Evolutionary conservation across 2,113 vertebrate genomes (phyloP), one percentile per base, ranked within the genome.

Genomic region (Prietella phreatophila): DNA sequence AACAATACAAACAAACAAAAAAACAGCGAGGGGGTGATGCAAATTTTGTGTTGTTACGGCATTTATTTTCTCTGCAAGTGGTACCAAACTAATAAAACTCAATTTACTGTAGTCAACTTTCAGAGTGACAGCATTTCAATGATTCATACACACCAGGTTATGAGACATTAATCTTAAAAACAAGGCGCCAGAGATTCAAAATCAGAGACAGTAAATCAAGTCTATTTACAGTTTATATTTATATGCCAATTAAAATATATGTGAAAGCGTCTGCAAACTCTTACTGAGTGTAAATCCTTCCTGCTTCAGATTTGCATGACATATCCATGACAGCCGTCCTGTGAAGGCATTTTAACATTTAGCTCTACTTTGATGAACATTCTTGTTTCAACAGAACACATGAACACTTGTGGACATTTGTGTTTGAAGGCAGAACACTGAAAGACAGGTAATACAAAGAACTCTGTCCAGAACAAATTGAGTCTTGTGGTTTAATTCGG

Each of bases 251-350:
- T 42, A 30, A 60, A 13, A 58, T 60, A 33, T 20, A 47, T 69
- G 19, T 67, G 33, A 82, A 73, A 69, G 47, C 22, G 27, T 69
- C n/a, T 88, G 85, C 76, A 92, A 92, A 82, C 89, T 88, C 36
- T 58, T 63, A 83, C 58, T 50, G 82, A 55, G 33, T 82, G 91
- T 91, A 89, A 88, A 93, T 93, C 86, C 0, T 7, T 91, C 89
- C 89, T 53, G 85, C 85, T 75, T 33, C 14, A 33, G 60, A 84
- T 87, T 93, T 92, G 89, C 86, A 93, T 91, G 78, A 88, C 73
- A 60, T 14, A 58, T 78, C 86, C 86, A 1, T 75, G 88, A 88
- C 60, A 0, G 86, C 53, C 60, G 69, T 30, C 69, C 88, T 39
- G 11, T 71, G 80, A 89, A 83, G 85, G 67, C 80, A 76, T 85